Evolutionary conservation across 1,140 invertebrate species (phyloP).

Genomic region (Sinonovacula constricta): DNA sequence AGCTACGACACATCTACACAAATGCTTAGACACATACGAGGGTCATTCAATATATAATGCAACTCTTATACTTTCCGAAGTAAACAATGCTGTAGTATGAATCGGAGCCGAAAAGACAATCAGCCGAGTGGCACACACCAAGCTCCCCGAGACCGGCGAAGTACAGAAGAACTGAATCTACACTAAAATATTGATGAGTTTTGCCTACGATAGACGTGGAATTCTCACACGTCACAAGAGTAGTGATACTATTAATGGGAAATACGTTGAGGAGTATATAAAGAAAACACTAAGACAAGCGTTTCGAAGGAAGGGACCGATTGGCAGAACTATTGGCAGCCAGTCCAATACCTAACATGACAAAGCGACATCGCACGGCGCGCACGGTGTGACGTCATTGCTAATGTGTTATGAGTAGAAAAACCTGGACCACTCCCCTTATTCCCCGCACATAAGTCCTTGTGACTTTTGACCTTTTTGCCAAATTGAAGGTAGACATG

Average conservation of each 20-base stretch:
- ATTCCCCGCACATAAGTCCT: neutral
- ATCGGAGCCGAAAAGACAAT: slow-evolving; percentile 9
- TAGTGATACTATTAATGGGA: neutral
- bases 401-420: neutral
- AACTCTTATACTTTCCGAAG: neutral
- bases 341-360: slow-evolving; percentile 22
- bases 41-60: slow-evolving; percentile 1
- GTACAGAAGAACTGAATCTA: neutral
- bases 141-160: slow-evolving; percentile 5
- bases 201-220: neutral
- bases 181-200: neutral
- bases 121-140: slow-evolving; percentile 1
- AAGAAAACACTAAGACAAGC: slow-evolving; percentile 27
- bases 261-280: slow-evolving; percentile 1
- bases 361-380: neutral
- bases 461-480: slow-evolving; percentile 17
- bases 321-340: slow-evolving; percentile 10
- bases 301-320: slow-evolving; percentile 1
- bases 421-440: neutral
- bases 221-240: neutral
- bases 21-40: too few species aligned
- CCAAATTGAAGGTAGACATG: slow-evolving; percentile 12
- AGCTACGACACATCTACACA: too few species aligned
- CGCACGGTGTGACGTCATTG: slow-evolving; percentile 3
- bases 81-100: neutral